These are phyloP conservation scores for Leptoteleia sp. DNA, from an alignment of 1,140 invertebrate genomes.

Conservation along the genomic window DNA sequence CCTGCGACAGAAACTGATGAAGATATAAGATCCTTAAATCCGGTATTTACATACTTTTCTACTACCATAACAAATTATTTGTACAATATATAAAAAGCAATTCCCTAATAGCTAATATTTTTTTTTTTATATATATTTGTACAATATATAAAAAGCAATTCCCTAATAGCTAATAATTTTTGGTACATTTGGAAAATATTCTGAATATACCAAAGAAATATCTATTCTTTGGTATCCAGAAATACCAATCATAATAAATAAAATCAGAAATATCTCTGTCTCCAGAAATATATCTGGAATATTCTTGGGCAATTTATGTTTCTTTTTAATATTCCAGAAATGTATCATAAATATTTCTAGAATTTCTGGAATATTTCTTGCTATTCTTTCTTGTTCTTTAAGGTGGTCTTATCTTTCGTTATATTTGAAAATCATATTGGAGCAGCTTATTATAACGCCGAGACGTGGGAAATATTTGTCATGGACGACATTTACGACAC, in stretches of 20 bases:
- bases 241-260: no score
- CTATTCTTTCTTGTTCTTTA: conserved; percentile 1
- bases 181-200: no score
- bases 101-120: not conserved
- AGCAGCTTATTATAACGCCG: conserved; percentile 86
- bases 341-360: no score
- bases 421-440: conserved; percentile 80
- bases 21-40: conserved; percentile 5
- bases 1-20: conserved; percentile 14
- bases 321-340: no score
- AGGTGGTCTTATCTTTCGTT: conserved; percentile 59
- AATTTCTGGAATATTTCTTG: no score
- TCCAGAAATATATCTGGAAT: no score
- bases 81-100: not conserved
- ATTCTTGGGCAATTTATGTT: no score
- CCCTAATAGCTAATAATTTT: not conserved
- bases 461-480: conserved; percentile 82
- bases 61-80: not conserved
- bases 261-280: no score
- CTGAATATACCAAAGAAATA: no score
- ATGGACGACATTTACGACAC: conserved; percentile 76
- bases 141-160: not conserved
- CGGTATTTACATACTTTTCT: no score
- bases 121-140: no score
- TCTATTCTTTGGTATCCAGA: no score